Evolutionary conservation across 2,113 vertebrate genomes (phyloP), one percentile per base, ranked within the genome.

Genomic region (Platycercus adscitus): DNA sequence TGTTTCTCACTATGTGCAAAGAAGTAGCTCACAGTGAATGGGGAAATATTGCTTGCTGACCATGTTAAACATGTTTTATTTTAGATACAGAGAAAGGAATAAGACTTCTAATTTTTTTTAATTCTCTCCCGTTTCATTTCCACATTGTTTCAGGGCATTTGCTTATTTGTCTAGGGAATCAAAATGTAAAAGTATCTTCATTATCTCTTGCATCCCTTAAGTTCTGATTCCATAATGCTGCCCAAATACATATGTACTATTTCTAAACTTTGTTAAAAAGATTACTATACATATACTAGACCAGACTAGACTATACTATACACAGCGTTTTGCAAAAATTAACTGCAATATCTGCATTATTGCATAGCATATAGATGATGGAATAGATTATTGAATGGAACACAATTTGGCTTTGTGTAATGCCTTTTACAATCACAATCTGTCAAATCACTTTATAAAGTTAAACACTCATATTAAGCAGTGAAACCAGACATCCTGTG

Each of bases 91-190:
- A 83, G 47, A 71, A 26, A 58, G 21, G 9, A 86, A 44, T 15
- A 50, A 43, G 28, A 41, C 7, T n/a, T 2, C 2, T 43, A 5
- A 1, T 0, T 37, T 53, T 53, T 77, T 1, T 4, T 2, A 26
- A 7, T 55, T 29, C 2, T n/a, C 92, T 70, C 33, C 14, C 23
- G 28, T 31, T 88, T 47, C 12, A 31, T 39, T 86, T 78, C 43
- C 23, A 35, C 4, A 33, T 60, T 81, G 18, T 39, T 56, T 80
- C 24, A 37, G 11, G 13, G 4, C 39, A 73, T 79, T 83, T 58
- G 28, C 17, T 94, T 63, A 39, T 41, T 16, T 66, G 6, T 50
- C 56, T 50, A 61, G 23, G 29, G 21, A 84, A 86, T 46, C 15
- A 89, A 70, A 93, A 78, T 2, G 0, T 28, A n/a, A 28, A 69